Evolutionary conservation across 1,140 invertebrate species (phyloP), one percentile per base, ranked within the genome.

Genomic region (Sarcophaga bullata): DNA sequence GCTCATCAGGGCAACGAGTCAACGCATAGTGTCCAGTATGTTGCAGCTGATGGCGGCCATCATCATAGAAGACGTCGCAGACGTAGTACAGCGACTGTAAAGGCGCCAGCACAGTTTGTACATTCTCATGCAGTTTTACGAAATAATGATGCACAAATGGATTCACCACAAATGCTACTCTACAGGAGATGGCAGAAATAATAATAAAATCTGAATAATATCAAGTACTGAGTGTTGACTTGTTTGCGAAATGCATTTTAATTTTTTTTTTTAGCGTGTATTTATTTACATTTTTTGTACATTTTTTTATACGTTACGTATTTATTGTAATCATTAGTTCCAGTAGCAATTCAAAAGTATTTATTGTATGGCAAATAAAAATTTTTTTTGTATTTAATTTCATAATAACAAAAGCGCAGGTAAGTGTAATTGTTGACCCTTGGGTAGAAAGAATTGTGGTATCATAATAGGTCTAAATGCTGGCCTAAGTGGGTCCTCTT

Each of bases 11-110:
- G 91, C 25, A 91, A 93, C 47, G 93, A 95, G 47, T 92, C 91
- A 10, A 90, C 93, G 73, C 94, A 94, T 85, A 94, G 94, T 84
- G 94, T 95, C n/a, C 93, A 94, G 52, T 94, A 95, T 85, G 93
- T 92, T 8, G 92, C 92, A 81, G 92, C 93, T 37, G 91, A 92
- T 81, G 93, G 93, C 84, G 93, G 93, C 80, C 93, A 94, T 84
- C 91, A 93, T 58, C 86, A 87, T 75, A 89, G 83, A 52, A 89
- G 93, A 68, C 92, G 91, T 85, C 92, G 92, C 84, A 84, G 88
- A 8, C 87, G 87, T n/a, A 85, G 85, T 15, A n/a, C 47, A 19
- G 48, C 17, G 15, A n/a, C 11, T 19, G 13, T 52, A 50, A 46
- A 47, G 25, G 0, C 25, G 62, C 10, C 50, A 19, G 15, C 7